These are phyloP conservation scores for Halictus quadricinctus DNA, from an alignment of 2,888 invertebrate genomes.

Conservation along the genomic window DNA sequence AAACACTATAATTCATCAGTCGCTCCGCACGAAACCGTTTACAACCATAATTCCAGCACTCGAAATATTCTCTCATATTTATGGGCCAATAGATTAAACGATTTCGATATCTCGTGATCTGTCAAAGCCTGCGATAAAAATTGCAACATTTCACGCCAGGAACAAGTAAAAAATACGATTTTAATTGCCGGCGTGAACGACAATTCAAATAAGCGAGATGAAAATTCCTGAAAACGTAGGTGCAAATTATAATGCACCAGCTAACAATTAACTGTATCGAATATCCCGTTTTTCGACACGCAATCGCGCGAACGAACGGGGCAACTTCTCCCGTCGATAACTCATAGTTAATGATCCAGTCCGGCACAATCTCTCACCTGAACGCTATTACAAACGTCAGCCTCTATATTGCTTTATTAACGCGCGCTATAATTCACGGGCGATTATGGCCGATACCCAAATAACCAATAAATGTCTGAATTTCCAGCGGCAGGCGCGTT, in stretches of 20 bases:
- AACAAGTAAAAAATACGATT: neutral
- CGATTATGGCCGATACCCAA: conserved; percentile 12
- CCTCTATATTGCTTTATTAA: conserved; percentile 62
- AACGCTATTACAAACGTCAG: conserved; percentile 60
- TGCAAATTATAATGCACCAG: neutral
- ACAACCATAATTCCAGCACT: neutral
- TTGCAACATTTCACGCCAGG: neutral
- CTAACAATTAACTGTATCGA: neutral
- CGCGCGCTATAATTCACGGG: conserved; percentile 50
- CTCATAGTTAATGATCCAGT: conserved; percentile 63
- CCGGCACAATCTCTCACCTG: conserved; percentile 49
- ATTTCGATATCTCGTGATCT: neutral
- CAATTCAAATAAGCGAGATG: neutral
- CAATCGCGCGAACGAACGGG: conserved; percentile 13
- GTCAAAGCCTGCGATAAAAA: neutral
- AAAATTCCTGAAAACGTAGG: neutral
- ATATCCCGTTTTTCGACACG: conserved; percentile 8
- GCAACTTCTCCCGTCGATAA: conserved; percentile 50
- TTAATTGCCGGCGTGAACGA: neutral
- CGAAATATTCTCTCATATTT: neutral
- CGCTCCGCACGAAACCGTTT: neutral
- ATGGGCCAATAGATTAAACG: neutral
- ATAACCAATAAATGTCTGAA: conserved; percentile 10
- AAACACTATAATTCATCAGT: neutral
- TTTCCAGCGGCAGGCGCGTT: neutral